Evolutionary conservation across 2,888 invertebrate species (phyloP).

Genomic region (Salpingus planirostris): DNA sequence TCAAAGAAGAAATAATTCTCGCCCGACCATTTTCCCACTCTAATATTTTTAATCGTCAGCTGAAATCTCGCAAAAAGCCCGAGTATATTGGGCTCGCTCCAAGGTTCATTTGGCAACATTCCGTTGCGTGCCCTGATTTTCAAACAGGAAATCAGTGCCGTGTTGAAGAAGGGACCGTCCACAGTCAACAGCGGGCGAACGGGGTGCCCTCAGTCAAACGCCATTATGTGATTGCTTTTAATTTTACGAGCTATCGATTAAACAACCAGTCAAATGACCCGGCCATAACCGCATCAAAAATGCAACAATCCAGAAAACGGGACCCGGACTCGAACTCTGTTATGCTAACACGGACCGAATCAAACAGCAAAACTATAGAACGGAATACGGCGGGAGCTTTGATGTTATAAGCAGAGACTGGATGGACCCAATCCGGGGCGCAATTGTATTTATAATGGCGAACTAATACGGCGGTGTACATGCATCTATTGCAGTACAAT

Average conservation of each 20-base stretch:
- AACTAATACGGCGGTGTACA: too few species aligned
- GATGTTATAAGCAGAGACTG: too few species aligned
- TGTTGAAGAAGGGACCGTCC: slow-evolving; percentile 5
- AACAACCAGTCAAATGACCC: too few species aligned
- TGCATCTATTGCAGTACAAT: too few species aligned
- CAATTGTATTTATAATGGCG: too few species aligned
- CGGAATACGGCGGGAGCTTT: too few species aligned
- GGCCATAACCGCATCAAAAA: too few species aligned
- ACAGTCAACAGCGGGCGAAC: slow-evolving; percentile 4
- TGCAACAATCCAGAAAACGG: too few species aligned
- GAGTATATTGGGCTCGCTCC: slow-evolving; percentile 13
- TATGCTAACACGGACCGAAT: too few species aligned
- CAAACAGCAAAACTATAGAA: too few species aligned
- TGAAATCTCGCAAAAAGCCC: slow-evolving; percentile 12
- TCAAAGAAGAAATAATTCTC: slow-evolving; percentile 5
- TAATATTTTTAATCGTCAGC: slow-evolving; percentile 13
- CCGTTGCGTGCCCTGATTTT: slow-evolving; percentile 15
- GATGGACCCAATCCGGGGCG: too few species aligned
- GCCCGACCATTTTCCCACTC: slow-evolving; percentile 6
- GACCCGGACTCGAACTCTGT: too few species aligned
- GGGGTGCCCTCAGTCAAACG: slow-evolving; percentile 1
- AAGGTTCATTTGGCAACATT: slow-evolving; percentile 16
- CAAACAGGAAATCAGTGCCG: slow-evolving; percentile 13
- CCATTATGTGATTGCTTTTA: slow-evolving; percentile 11
- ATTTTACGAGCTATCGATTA: slow-evolving; percentile 2